Percentiles rank a stretch among this genome's conserved stretches.
Evolutionary conservation across 1,140 invertebrate genomes (phyloP).

Genomic region (Mizuhopecten yessoensis): DNA sequence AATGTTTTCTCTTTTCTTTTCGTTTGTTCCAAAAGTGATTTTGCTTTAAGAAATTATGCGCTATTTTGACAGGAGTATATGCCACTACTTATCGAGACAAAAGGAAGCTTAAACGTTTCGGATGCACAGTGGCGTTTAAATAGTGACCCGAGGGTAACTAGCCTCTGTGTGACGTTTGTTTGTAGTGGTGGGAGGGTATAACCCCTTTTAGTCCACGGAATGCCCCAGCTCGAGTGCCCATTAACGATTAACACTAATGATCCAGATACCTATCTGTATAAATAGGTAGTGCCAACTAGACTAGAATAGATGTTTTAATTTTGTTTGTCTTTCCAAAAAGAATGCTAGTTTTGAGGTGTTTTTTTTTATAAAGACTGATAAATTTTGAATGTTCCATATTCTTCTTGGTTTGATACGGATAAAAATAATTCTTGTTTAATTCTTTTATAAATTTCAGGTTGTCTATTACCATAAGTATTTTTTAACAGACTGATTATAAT

Average conservation of each 20-base stretch:
- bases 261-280: not conserved
- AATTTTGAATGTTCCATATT: too few relatives aligned
- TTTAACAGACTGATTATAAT: too few relatives aligned
- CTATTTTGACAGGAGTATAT: slow-evolving; percentile 54
- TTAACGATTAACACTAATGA: slow-evolving; percentile 39
- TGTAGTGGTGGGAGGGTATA: not conserved
- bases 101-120: slow-evolving; percentile 40
- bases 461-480: too few relatives aligned
- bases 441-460: too few relatives aligned
- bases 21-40: slow-evolving; percentile 22
- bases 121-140: slow-evolving; percentile 49
- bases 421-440: too few relatives aligned
- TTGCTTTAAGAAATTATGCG: not conserved
- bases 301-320: not conserved
- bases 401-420: too few relatives aligned
- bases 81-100: slow-evolving; percentile 44
- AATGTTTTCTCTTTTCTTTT: not conserved
- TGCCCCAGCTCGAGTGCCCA: slow-evolving; percentile 19
- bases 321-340: not conserved
- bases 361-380: too few relatives aligned
- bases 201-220: not conserved
- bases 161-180: slow-evolving; percentile 13
- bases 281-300: too few relatives aligned
- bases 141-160: slow-evolving; percentile 49
- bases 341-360: too few relatives aligned